A percentile compares a stretch with the other conserved stretches of the same genome.
Evolutionary conservation across 2,888 invertebrate species (phyloP).

Genomic region (Eristalis tenax): DNA sequence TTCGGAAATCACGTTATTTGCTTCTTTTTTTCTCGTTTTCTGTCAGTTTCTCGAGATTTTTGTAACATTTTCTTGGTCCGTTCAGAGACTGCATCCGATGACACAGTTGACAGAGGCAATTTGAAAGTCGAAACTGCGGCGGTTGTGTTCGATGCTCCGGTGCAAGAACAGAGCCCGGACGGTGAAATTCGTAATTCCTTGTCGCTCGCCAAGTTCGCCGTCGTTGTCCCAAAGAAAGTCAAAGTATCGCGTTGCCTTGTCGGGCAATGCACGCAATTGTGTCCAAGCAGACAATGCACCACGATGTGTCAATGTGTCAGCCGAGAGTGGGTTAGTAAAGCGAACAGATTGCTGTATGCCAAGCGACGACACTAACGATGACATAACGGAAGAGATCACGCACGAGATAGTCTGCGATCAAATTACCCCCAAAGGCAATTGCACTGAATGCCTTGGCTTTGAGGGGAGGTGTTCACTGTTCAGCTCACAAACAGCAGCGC

Average conservation of each 20-base stretch:
- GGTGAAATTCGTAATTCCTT: not conserved
- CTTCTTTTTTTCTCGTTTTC: not conserved
- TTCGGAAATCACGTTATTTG: constrained; percentile 65
- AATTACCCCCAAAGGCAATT: constrained; percentile 46
- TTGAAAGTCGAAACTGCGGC: constrained; percentile 23
- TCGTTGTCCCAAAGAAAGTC: constrained; percentile 38
- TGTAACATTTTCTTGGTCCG: constrained; percentile 60
- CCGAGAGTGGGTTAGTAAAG: constrained; percentile 67
- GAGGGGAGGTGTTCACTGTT: constrained; percentile 55
- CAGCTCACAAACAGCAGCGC: not conserved
- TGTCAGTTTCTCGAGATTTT: constrained; percentile 21
- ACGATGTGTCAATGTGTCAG: constrained; percentile 38
- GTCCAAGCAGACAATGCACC: constrained; percentile 12
- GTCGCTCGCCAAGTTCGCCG: constrained; percentile 47
- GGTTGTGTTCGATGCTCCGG: not conserved
- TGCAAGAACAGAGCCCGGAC: constrained; percentile 20
- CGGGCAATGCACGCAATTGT: constrained; percentile 41
- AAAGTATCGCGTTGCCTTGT: constrained; percentile 61
- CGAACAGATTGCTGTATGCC: constrained; percentile 34
- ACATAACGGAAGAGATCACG: constrained; percentile 66
- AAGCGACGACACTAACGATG: constrained; percentile 31
- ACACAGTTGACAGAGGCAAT: constrained; percentile 53
- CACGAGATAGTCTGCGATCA: constrained; percentile 58
- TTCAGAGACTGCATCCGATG: constrained; percentile 1
- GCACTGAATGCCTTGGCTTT: constrained; percentile 24